These are phyloP conservation scores for Proterorhinus semilunaris DNA, from an alignment of 2,113 vertebrate species.

Conservation along the genomic window DNA sequence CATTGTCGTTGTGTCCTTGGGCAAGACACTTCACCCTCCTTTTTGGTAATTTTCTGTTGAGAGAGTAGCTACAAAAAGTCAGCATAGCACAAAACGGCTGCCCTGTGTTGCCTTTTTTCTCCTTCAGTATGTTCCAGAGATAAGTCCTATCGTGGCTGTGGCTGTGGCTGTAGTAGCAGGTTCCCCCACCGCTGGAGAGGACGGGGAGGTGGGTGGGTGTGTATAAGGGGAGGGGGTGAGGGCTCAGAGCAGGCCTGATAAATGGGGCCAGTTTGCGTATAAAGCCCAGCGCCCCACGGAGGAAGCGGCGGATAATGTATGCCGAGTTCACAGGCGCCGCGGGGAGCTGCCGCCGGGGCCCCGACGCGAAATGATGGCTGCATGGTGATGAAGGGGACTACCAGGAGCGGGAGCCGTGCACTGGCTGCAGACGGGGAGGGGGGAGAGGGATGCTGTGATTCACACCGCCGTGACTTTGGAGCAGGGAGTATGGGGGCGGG, in stretches of 20 bases:
- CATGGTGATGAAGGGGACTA: conserved; percentile 53
- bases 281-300: conserved; percentile 45
- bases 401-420: conserved; percentile 36
- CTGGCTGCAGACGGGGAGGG: conserved; percentile 21
- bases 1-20: too few relatives aligned
- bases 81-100: too few relatives aligned
- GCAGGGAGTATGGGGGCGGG: conserved; percentile 19
- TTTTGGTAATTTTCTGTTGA: too few relatives aligned
- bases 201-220: conserved; percentile 1
- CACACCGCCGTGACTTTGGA: conserved; percentile 14
- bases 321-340: conserved; percentile 67
- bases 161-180: conserved; percentile 57
- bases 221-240: neutral
- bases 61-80: too few relatives aligned
- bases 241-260: conserved; percentile 50
- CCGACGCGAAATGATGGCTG: conserved; percentile 52
- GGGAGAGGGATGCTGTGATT: conserved; percentile 26
- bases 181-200: conserved; percentile 29
- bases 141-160: conserved; percentile 56
- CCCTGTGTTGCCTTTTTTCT: too few relatives aligned
- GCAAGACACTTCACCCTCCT: too few relatives aligned
- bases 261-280: conserved; percentile 53
- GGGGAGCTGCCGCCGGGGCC: conserved; percentile 59
- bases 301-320: conserved; percentile 57
- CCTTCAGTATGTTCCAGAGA: conserved; percentile 50